Conservation (phyloP, 2,888 invertebrate species). For the Agrotis clavis region DNA sequence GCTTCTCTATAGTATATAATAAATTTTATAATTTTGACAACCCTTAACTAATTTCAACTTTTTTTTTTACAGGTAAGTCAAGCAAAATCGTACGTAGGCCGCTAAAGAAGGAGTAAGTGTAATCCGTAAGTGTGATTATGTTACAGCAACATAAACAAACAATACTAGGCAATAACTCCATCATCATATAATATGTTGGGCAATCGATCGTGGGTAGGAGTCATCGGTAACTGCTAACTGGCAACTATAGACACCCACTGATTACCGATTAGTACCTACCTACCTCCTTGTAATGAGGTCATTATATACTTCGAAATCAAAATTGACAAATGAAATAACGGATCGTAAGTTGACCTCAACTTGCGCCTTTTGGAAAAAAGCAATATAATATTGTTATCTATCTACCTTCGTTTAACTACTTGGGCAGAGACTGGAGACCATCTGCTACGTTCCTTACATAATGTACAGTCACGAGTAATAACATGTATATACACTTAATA, state of each 20-base stretch:
- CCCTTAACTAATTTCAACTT: slow-evolving; percentile 16
- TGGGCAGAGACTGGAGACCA: too few relatives aligned
- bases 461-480: too few relatives aligned
- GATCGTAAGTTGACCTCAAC: background rate
- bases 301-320: slow-evolving; percentile 23
- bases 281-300: slow-evolving; percentile 43
- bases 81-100: slow-evolving; percentile 26
- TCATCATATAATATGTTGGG: slow-evolving; percentile 60
- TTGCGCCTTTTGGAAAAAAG: too few relatives aligned
- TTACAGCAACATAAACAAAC: slow-evolving; percentile 56
- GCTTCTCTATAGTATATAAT: too few relatives aligned
- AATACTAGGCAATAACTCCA: slow-evolving; percentile 55
- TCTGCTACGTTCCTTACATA: too few relatives aligned
- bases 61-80: slow-evolving; percentile 56
- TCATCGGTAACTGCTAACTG: slow-evolving; percentile 58
- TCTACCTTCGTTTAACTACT: too few relatives aligned
- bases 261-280: slow-evolving; percentile 37
- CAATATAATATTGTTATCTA: too few relatives aligned
- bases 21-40: background rate
- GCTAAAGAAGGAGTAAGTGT: slow-evolving; percentile 34
- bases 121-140: slow-evolving; percentile 22
- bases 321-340: slow-evolving; percentile 30
- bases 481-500: too few relatives aligned
- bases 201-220: slow-evolving; percentile 64
- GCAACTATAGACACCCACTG: slow-evolving; percentile 72